Evolutionary conservation across 1,140 invertebrate genomes (phyloP).

Genomic region (Octopus bimaculoides): DNA sequence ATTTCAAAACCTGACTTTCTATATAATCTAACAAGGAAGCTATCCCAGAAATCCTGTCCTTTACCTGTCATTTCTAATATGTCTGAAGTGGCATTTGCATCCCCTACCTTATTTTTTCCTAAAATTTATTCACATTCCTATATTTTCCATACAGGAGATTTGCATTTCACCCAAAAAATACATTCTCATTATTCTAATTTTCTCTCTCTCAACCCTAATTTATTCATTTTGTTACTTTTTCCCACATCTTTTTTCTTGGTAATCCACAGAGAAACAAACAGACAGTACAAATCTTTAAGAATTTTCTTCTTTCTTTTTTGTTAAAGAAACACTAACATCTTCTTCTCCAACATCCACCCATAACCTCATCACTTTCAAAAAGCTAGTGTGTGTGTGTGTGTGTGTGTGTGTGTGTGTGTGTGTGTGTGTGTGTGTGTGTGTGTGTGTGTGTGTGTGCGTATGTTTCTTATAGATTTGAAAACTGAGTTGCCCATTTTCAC

Average conservation of each 20-base stretch:
- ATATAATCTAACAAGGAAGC: too few species aligned
- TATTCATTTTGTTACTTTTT: not conserved
- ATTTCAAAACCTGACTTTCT: too few species aligned
- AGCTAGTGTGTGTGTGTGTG: not conserved
- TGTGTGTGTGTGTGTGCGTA: not conserved
- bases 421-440: conserved; percentile 2
- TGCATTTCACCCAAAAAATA: too few species aligned
- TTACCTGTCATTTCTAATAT: too few species aligned
- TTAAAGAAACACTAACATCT: not conserved
- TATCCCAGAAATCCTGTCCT: too few species aligned
- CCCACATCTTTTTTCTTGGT: not conserved
- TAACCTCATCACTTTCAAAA: not conserved
- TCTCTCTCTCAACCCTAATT: not conserved
- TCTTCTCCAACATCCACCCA: too few species aligned
- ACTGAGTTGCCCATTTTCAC: not conserved
- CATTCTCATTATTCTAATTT: too few species aligned
- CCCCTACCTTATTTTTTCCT: too few species aligned
- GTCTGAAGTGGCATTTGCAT: too few species aligned
- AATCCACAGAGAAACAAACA: not conserved
- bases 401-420: conserved; percentile 2
- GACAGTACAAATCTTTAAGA: not conserved
- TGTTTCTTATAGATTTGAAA: not conserved
- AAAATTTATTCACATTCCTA: too few species aligned
- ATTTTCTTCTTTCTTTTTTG: not conserved
- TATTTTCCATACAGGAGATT: too few species aligned